Evolutionary conservation across 2,797 vertebrate species (phyloP), one percentile per base, ranked within the genome.

Genomic region (Manis crassicaudata): DNA sequence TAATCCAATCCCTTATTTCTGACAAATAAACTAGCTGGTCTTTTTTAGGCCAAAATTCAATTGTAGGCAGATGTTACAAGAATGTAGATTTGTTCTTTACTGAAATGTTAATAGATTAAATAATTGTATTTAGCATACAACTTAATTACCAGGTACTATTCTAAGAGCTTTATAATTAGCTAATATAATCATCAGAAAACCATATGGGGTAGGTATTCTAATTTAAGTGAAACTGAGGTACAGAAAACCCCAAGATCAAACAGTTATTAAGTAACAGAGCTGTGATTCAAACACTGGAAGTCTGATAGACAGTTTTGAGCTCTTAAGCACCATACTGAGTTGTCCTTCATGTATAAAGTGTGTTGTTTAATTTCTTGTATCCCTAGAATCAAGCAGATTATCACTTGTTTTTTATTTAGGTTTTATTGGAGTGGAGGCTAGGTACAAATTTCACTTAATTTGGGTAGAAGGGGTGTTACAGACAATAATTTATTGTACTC

Each of bases 31-130:
- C 20, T 82, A 68, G 16, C 4, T 68, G 37, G 29, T 77, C 29
- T 68, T 67, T 92, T 90, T 40, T 37, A 84, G 76, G 6, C 46
- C 50, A 73, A 87, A 90, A 72, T 60, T 83, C 60, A 88, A 67
- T 84, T 79, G 56, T 70, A 92, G 75, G 58, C 32, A 90, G 90
- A 77, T 65, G 21, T 65, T 88, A 79, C 29, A 89, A 86, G 62
- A 50, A 72, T 27, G 10, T 91, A 40, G n/a, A 52, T 93, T 88
- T 95, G 32, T 77, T 90, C 32, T 85, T 92, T 85, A 72, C 6
- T 67, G 11, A 84, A 72, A 52, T 5, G 11, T 60, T 84, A 94
- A 83, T 3, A 86, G 25, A 81, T 56, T 32, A 76, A 81, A 56
- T 50, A 75, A 80, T 86, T 80, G 46, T 79, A 90, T 73, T 62